A percentile compares a stretch with the other conserved stretches of the same genome.
These are phyloP conservation scores for Dascyllus trimaculatus DNA, from an alignment of 2,113 vertebrate species.

Conservation along the genomic window DNA sequence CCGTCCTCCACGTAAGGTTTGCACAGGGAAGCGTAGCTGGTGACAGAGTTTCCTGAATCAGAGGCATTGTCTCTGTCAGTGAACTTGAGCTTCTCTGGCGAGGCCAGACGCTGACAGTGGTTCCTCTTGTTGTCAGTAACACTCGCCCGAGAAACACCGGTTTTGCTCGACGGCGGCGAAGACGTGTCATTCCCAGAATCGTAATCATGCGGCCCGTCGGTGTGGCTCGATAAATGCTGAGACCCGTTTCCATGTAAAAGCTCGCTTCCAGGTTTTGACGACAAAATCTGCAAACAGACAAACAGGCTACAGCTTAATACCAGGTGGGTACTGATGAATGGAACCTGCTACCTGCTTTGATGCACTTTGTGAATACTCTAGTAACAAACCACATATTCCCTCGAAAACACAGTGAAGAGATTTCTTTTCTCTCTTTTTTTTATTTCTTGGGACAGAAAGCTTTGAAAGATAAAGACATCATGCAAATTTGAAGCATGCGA, in stretches of 20 bases:
- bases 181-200: slow-evolving; percentile 98
- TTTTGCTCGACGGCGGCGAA: slow-evolving; percentile 93
- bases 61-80: slow-evolving; percentile 89
- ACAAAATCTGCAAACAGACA: slow-evolving; percentile 95
- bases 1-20: slow-evolving; percentile 86
- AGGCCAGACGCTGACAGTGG: slow-evolving; percentile 67
- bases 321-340: neutral
- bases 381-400: slow-evolving; percentile 79
- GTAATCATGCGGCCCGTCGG: slow-evolving; percentile 90
- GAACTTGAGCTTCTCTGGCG: slow-evolving; percentile 85
- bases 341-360: slow-evolving; percentile 87
- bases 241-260: slow-evolving; percentile 88
- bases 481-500: slow-evolving; percentile 89
- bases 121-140: slow-evolving; percentile 82
- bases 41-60: slow-evolving; percentile 97
- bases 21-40: slow-evolving; percentile 92
- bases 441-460: slow-evolving; percentile 73
- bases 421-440: slow-evolving; percentile 29
- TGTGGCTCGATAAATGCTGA: slow-evolving; percentile 80
- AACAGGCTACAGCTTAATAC: slow-evolving; percentile 71
- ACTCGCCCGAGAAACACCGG: slow-evolving; percentile 86
- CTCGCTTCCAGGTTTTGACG: slow-evolving; percentile 86
- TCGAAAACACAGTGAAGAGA: slow-evolving; percentile 79
- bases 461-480: slow-evolving; percentile 83
- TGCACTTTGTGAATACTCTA: slow-evolving; percentile 85